phyloP scores from a whole-genome alignment of 2,888 invertebrate genomes.

The Rhopalosiphum nymphaeae region DNA sequence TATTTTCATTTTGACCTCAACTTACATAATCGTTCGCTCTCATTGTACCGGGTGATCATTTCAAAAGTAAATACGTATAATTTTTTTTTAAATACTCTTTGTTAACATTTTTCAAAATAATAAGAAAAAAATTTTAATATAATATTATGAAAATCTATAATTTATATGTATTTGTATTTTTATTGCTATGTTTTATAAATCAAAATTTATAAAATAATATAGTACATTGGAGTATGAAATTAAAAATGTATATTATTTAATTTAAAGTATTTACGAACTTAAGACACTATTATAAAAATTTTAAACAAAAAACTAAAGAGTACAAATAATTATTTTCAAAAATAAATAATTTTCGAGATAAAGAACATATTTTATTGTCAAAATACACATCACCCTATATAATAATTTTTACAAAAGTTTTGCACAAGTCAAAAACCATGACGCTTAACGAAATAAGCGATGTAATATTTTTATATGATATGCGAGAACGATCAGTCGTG shows the following conservation, averaged over 20 bases:
- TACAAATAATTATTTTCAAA: neutral
- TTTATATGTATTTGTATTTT: neutral
- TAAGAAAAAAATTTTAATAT: neutral
- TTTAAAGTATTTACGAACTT: neutral
- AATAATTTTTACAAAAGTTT: neutral
- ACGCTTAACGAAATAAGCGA: neutral
- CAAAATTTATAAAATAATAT: neutral
- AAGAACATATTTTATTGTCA: neutral
- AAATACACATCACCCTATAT: neutral
- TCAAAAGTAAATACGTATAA: neutral
- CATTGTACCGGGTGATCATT: neutral
- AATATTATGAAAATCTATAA: neutral
- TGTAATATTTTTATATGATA: conserved; percentile 7
- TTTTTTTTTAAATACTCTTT: neutral
- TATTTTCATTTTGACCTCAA: neutral
- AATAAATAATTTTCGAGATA: neutral
- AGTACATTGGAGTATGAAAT: neutral
- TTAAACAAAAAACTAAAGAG: neutral
- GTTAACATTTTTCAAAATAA: neutral
- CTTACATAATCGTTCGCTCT: neutral
- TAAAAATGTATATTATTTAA: neutral
- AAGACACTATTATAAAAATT: neutral
- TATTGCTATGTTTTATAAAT: neutral
- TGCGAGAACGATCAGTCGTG: neutral
- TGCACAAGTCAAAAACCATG: neutral